Evolutionary conservation across 2,797 vertebrate species (phyloP), one percentile per base, ranked within the genome.

Genomic region (Allobates femoralis): DNA sequence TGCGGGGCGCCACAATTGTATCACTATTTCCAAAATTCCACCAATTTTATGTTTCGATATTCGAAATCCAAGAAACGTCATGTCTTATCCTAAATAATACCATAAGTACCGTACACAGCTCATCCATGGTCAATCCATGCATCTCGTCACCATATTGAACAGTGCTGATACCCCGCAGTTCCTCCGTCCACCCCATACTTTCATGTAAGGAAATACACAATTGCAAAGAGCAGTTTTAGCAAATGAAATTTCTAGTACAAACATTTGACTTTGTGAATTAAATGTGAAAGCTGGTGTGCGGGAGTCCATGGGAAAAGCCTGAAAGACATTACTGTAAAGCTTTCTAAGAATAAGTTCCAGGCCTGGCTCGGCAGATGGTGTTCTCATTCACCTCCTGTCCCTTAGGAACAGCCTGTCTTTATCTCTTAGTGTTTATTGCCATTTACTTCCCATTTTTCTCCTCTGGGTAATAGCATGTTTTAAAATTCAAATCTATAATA

Each of bases 331-430:
- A 26, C 41, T 74, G 21, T 58, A 69, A 75, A 74, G 86, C 86
- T 87, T 87, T 87, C 86, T 74, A 87, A 81, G 86, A 87, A 87
- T 74, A 74, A 23, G 77, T 80, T 58, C 66, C 76, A 30, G 78
- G 51, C 75, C 37, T n/a, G 82, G 60, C 81, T 75, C 56, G 75
- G 69, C 86, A 87, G 86, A 87, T 87, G 86, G 86, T 81, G 58
- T 81, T 73, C 81, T 46, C 19, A 32, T 87, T 84, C 86, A 87
- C 82, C 82, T 84, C 82, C 86, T 80, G 69, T 87, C 86, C 86
- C 82, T 15, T 41, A 80, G 86, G 86, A 87, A 87, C 81, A 84
- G 76, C 37, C 55, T 87, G 86, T 84, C 76, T 84, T 74, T 74
- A 87, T 84, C 86, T 87, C 53, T 84, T 83, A 80, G 16, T 74